Percentiles rank a stretch among this genome's conserved stretches.
These are phyloP conservation scores for Rhynchotus rufescens DNA, from an alignment of 2,797 vertebrate genomes.

Conservation along the genomic window DNA sequence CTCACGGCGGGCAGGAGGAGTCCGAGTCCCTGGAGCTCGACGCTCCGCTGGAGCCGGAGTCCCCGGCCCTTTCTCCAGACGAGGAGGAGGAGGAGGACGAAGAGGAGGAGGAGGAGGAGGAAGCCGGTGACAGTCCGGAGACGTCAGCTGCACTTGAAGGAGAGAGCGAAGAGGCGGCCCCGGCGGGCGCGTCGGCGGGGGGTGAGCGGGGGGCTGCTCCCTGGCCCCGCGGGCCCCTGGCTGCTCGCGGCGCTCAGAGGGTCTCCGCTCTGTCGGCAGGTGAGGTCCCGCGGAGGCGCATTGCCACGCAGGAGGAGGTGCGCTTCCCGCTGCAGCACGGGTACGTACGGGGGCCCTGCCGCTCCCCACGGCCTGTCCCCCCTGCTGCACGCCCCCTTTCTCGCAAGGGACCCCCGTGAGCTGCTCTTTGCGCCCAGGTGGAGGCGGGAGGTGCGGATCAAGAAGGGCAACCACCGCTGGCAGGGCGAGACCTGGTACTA, in stretches of 20 bases:
- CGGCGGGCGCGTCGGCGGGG: background rate
- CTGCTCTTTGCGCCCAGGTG: slow-evolving; percentile 81
- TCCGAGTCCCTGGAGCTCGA: slow-evolving; percentile 57
- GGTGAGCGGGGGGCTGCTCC: background rate
- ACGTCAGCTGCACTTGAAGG: slow-evolving; percentile 10
- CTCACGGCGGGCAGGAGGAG: slow-evolving; percentile 62
- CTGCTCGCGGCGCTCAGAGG: background rate
- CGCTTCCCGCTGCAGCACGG: slow-evolving; percentile 91
- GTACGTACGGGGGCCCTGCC: slow-evolving; percentile 84
- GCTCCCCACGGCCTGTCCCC: rapidly evolving
- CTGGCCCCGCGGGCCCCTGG: background rate
- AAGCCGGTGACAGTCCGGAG: slow-evolving; percentile 14
- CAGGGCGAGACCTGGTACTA: slow-evolving; percentile 99
- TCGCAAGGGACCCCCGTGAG: background rate
- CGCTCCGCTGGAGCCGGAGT: background rate
- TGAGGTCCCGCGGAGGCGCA: slow-evolving; percentile 86
- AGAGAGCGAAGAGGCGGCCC: slow-evolving; percentile 4
- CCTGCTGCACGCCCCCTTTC: background rate
- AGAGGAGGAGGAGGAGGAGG: background rate
- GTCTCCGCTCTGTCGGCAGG: slow-evolving; percentile 75
- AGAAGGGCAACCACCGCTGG: slow-evolving; percentile 89
- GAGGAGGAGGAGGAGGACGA: slow-evolving; percentile 20
- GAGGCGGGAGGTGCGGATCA: slow-evolving; percentile 94
- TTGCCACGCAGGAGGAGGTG: slow-evolving; percentile 94
- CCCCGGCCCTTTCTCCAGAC: background rate